These are phyloP conservation scores for Panulirus ornatus DNA, from an alignment of 1,140 invertebrate genomes.

Conservation along the genomic window DNA sequence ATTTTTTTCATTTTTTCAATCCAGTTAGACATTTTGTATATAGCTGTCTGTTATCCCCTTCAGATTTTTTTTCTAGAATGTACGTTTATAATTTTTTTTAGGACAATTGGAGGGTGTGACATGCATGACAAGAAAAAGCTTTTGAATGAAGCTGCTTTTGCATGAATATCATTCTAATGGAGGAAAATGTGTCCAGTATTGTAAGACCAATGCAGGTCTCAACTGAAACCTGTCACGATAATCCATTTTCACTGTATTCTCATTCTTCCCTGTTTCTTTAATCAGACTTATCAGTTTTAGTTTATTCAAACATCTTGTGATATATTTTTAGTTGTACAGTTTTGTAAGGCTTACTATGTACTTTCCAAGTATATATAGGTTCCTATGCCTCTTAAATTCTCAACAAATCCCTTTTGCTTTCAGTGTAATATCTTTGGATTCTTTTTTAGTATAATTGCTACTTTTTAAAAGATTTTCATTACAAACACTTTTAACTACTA, in stretches of 20 bases:
- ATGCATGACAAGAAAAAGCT: background rate
- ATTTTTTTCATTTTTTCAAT: background rate
- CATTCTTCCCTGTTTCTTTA: background rate
- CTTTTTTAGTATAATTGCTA: too few relatives aligned
- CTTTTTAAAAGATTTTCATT: too few relatives aligned
- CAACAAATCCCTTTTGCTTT: too few relatives aligned
- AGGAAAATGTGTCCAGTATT: too few relatives aligned
- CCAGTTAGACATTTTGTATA: constrained; percentile 9
- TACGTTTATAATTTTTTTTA: background rate
- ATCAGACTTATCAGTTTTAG: background rate
- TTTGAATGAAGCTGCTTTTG: background rate
- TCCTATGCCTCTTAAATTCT: too few relatives aligned
- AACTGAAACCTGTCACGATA: background rate
- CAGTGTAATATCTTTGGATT: too few relatives aligned
- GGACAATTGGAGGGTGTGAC: background rate
- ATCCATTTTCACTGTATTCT: background rate
- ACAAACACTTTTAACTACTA: background rate
- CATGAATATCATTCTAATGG: too few relatives aligned
- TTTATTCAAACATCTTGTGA: background rate
- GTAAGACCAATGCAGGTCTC: background rate
- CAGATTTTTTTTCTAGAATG: background rate
- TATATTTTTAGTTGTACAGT: background rate
- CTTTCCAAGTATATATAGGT: background rate
- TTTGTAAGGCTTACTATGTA: background rate
- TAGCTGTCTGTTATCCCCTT: background rate